A percentile compares a stretch with the other conserved stretches of the same genome.
Evolutionary conservation across 2,113 vertebrate genomes (phyloP).

Genomic region (Thermophis baileyi): DNA sequence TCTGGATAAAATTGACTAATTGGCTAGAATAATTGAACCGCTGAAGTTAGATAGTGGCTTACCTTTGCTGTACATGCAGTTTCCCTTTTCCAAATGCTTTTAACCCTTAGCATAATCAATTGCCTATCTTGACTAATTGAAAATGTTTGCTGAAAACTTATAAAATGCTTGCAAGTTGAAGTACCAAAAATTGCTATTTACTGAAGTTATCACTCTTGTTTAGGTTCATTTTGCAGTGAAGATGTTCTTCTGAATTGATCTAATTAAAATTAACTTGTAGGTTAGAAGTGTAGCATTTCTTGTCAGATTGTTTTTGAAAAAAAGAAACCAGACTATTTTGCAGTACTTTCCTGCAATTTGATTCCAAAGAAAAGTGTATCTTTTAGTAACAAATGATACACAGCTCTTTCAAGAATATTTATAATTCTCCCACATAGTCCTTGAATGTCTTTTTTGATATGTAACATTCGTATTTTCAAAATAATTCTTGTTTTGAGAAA

Average conservation of each 20-base stretch:
- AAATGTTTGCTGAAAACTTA: slow-evolving; percentile 59
- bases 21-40: slow-evolving; percentile 74
- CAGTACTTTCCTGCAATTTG: background rate
- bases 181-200: slow-evolving; percentile 23
- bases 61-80: slow-evolving; percentile 78
- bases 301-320: background rate
- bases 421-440: background rate
- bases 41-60: slow-evolving; percentile 68
- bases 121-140: slow-evolving; percentile 70
- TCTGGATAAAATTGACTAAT: slow-evolving; percentile 80
- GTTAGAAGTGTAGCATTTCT: background rate
- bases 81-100: slow-evolving; percentile 72
- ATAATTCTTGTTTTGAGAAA: background rate
- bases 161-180: slow-evolving; percentile 51
- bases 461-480: background rate
- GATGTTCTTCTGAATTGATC: slow-evolving; percentile 25
- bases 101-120: slow-evolving; percentile 75
- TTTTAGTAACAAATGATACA: background rate
- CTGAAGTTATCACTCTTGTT: slow-evolving; percentile 22
- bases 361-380: background rate
- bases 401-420: background rate
- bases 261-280: slow-evolving; percentile 10
- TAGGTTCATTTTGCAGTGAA: slow-evolving; percentile 16
- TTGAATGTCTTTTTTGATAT: background rate
- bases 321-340: background rate